Base-by-base conservation (phyloP, 1,140 invertebrate species). In the Drosophila nebulosa region DNA sequence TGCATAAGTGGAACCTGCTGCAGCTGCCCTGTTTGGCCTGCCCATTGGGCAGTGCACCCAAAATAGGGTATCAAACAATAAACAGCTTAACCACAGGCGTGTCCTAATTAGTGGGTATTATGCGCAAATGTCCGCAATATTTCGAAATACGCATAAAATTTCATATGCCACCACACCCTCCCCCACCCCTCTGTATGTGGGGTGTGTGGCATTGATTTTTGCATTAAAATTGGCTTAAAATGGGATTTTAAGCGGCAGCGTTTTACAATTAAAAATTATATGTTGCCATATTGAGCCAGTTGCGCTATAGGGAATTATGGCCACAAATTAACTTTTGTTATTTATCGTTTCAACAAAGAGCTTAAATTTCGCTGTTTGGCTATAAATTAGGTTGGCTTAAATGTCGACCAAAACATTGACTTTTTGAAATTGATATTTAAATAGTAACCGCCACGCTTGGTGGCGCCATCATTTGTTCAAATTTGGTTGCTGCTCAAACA, bases 51-150 rank as follows among this genome's bases (percentile, higher is more conserved):
- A 30, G 6, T n/a, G n/a, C n/a, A n/a, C 39, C 39, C 16, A 18
- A 24, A 24, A 46, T 46, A 46, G 52, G 39, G 39, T 60, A 58
- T 53, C 39, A 46, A 65, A 70, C 66, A 85, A 81, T 81, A 86
- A 86, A 74, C 78, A 81, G 78, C 74, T 86, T 80, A 78, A 52
- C 52, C 52, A 39, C 27, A 61, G 36, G 53, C 51, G 39, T 30
- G 27, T 35, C 36, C 73, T 80, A 86, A 86, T 86, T 80, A 74
- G 66, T 46, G 51, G 18, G 66, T 63, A 81, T 86, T 85, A 78
- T 86, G 74, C 14, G 52, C 52, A 30, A n/a, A 46, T 46, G 39
- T 46, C 52, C 73, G 39, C 55, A 67, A 59, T 64, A 53, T 46
- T 46, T 46, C 14, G 27, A 67, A 75, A 75, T 56, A 64, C 73